phyloP scores from a whole-genome alignment of 2,888 invertebrate genomes.

The Pyralis farinalis region DNA sequence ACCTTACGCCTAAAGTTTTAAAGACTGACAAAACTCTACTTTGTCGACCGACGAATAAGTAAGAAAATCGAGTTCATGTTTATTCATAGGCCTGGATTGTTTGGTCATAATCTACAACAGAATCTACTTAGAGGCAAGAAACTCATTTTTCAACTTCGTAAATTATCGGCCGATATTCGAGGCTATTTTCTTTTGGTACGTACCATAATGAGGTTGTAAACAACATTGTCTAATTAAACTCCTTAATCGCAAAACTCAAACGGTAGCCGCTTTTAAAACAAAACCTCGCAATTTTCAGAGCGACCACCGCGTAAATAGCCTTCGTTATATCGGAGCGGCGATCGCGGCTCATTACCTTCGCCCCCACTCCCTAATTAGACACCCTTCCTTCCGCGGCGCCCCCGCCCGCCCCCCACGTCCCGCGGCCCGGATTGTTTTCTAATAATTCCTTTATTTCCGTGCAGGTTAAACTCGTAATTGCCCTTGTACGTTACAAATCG shows the following conservation, averaged over 20 bases:
- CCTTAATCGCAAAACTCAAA: slow-evolving; percentile 81
- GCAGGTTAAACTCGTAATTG: slow-evolving; percentile 61
- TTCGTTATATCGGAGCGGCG: slow-evolving; percentile 77
- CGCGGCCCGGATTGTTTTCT: slow-evolving; percentile 70
- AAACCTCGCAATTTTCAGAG: slow-evolving; percentile 77
- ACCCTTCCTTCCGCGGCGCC: slow-evolving; percentile 48
- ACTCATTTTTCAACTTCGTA: slow-evolving; percentile 76
- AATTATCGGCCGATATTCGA: slow-evolving; percentile 72
- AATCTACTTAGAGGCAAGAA: slow-evolving; percentile 57
- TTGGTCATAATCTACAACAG: slow-evolving; percentile 49
- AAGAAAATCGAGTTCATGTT: slow-evolving; percentile 48
- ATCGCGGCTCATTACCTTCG: slow-evolving; percentile 79
- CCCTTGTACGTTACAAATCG: slow-evolving; percentile 50
- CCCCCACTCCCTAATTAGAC: slow-evolving; percentile 72
- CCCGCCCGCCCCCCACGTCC: slow-evolving; percentile 29
- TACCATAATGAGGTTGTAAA: slow-evolving; percentile 79
- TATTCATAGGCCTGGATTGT: slow-evolving; percentile 58
- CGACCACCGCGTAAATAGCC: slow-evolving; percentile 77
- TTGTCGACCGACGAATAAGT: slow-evolving; percentile 17
- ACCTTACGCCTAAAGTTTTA: slow-evolving; percentile 27
- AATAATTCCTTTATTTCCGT: slow-evolving; percentile 75
- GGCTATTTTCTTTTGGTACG: slow-evolving; percentile 60
- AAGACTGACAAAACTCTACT: slow-evolving; percentile 22
- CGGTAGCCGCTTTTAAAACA: slow-evolving; percentile 79
- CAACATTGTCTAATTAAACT: slow-evolving; percentile 80